A percentile compares a stretch with the other conserved stretches of the same genome.
phyloP scores from a whole-genome alignment of 1,140 invertebrate genomes.

The Drosophila elegans region DNA sequence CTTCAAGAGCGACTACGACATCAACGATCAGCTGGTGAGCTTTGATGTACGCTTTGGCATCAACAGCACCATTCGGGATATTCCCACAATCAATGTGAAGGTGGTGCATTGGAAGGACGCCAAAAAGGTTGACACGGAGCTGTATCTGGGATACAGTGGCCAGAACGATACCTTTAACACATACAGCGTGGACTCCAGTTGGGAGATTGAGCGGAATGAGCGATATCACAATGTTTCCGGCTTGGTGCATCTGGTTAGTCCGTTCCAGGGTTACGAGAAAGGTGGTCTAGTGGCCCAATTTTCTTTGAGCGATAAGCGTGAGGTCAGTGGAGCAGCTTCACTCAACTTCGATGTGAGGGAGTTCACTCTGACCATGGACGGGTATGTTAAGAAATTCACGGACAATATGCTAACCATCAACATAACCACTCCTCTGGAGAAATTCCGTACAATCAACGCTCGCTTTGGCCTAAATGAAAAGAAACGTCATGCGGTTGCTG shows the following conservation, averaged over 20 bases:
- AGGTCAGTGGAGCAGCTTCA: conserved; percentile 88
- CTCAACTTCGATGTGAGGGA: conserved; percentile 89
- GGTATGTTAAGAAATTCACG: conserved; percentile 87
- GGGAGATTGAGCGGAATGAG: conserved; percentile 85
- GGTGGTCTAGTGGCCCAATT: conserved; percentile 89
- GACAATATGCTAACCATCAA: conserved; percentile 89
- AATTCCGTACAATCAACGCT: conserved; percentile 87
- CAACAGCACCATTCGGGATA: conserved; percentile 86
- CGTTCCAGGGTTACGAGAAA: conserved; percentile 88
- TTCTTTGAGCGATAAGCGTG: conserved; percentile 86
- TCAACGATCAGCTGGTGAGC: conserved; percentile 76
- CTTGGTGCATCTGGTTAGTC: conserved; percentile 86
- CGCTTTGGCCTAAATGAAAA: conserved; percentile 89
- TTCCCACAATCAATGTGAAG: conserved; percentile 86
- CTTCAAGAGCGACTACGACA: conserved; percentile 85
- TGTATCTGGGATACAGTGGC: conserved; percentile 84
- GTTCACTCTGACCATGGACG: conserved; percentile 88
- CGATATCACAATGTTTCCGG: conserved; percentile 86
- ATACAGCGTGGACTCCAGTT: conserved; percentile 86
- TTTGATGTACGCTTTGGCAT: conserved; percentile 86
- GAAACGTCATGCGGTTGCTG: conserved; percentile 89
- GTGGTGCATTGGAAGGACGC: conserved; percentile 86
- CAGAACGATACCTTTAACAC: conserved; percentile 81
- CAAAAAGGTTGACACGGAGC: conserved; percentile 85
- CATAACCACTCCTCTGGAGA: conserved; percentile 89